Evolutionary conservation across 1,140 invertebrate species (phyloP).

Genomic region (Nomia melanderi): DNA sequence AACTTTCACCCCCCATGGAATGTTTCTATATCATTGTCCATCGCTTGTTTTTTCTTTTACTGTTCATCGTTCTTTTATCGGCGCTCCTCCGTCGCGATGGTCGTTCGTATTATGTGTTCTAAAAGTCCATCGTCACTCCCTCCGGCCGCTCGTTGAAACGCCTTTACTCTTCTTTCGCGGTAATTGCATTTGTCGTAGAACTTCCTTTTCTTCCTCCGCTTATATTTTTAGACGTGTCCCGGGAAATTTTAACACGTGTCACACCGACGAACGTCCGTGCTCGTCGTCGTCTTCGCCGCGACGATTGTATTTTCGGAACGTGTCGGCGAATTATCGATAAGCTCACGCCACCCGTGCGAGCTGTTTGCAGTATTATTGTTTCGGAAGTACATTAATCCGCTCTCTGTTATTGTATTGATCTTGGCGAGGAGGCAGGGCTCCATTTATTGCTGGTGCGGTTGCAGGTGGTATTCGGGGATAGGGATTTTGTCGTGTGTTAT

Average conservation of each 20-base stretch:
- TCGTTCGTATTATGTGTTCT: not conserved
- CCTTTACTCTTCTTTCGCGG: conserved; percentile 10
- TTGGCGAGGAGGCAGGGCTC: not conserved
- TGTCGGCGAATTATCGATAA: not conserved
- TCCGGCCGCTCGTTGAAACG: not conserved
- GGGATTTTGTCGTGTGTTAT: too few species aligned
- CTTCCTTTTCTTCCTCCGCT: conserved; percentile 11
- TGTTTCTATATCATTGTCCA: conserved; percentile 21
- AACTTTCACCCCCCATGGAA: not conserved
- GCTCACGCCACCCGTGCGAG: not conserved
- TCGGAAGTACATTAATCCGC: not conserved
- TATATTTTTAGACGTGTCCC: conserved; percentile 24
- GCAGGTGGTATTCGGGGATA: too few species aligned
- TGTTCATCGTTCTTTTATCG: conserved; percentile 21
- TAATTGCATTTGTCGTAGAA: conserved; percentile 41
- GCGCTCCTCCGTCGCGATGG: not conserved
- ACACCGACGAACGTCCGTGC: not conserved
- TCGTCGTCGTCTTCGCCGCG: not conserved
- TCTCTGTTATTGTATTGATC: not conserved
- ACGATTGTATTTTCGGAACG: conserved; percentile 2
- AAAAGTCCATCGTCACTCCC: not conserved
- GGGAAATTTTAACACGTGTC: conserved; percentile 22
- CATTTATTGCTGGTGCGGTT: not conserved
- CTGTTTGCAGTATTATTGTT: conserved; percentile 4
- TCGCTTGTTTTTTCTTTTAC: not conserved